A percentile compares a stretch with the other conserved stretches of the same genome.
These are phyloP conservation scores for Xiphophorus birchmanni DNA, from an alignment of 2,797 vertebrate species.

Conservation along the genomic window DNA sequence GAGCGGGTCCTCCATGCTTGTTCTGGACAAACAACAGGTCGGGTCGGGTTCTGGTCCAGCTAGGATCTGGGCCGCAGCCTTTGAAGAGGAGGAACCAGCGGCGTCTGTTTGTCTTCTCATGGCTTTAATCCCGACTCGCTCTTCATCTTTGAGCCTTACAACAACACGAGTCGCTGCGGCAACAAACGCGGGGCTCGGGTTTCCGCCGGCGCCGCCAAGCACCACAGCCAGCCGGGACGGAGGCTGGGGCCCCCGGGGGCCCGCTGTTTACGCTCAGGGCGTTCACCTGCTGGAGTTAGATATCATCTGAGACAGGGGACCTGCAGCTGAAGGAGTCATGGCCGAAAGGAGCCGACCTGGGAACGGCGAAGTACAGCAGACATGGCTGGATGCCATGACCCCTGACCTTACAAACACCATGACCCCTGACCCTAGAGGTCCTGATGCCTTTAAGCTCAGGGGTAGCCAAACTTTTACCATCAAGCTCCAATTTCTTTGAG, in stretches of 20 bases:
- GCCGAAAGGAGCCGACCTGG: background rate
- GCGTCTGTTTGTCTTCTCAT: slow-evolving; percentile 72
- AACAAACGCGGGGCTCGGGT: slow-evolving; percentile 80
- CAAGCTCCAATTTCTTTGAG: no score
- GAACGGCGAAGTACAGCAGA: background rate
- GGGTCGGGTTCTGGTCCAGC: slow-evolving; percentile 1
- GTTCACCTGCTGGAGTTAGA: slow-evolving; percentile 76
- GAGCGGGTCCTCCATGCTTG: background rate
- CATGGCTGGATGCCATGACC: no score
- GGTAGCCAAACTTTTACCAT: no score
- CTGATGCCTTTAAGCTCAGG: no score
- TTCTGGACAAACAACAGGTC: background rate
- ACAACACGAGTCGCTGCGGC: slow-evolving; percentile 77
- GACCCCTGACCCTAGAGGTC: no score
- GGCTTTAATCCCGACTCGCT: slow-evolving; percentile 67
- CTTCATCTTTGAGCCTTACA: slow-evolving; percentile 79
- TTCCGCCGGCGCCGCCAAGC: slow-evolving; percentile 77
- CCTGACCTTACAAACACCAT: no score
- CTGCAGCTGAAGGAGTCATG: slow-evolving; percentile 23
- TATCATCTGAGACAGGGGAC: slow-evolving; percentile 55
- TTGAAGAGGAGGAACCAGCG: slow-evolving; percentile 70
- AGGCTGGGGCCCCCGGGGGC: slow-evolving; percentile 42
- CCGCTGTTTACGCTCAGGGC: slow-evolving; percentile 75
- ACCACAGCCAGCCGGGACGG: slow-evolving; percentile 74
- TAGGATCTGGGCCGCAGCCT: slow-evolving; percentile 46